Conservation (phyloP, 2,888 invertebrate species). For the Anthrax anthrax region DNA sequence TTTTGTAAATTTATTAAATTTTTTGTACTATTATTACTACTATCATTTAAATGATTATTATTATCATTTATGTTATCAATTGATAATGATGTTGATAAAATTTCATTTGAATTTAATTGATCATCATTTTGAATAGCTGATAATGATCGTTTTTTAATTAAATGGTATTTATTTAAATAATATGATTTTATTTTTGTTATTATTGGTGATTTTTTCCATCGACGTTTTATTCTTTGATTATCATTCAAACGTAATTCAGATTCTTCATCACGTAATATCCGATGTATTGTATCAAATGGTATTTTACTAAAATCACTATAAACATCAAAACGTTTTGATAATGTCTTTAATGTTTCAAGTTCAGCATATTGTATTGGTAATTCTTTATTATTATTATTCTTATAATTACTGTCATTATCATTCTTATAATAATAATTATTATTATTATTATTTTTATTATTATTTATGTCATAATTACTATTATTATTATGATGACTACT, state of each 20-base stretch:
- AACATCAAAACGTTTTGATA: conserved; percentile 6
- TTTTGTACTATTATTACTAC: conserved; percentile 12
- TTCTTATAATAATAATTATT: neutral
- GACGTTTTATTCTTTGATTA: conserved; percentile 15
- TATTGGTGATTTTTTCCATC: conserved; percentile 5
- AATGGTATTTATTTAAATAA: neutral
- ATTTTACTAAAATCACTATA: conserved; percentile 14
- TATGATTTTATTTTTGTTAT: neutral
- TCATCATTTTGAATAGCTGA: no score
- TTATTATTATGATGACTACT: no score
- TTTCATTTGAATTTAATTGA: no score
- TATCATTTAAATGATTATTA: conserved; percentile 6
- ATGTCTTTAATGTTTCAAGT: conserved; percentile 1
- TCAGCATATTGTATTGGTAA: conserved; percentile 2
- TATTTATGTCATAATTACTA: no score
- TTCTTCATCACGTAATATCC: conserved; percentile 29
- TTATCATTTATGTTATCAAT: neutral
- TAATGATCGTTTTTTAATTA: conserved; percentile 5
- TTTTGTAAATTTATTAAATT: conserved; percentile 9
- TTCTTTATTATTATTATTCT: neutral
- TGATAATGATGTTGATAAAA: neutral
- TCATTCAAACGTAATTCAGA: conserved; percentile 21
- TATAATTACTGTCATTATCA: neutral
- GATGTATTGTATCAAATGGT: conserved; percentile 27
- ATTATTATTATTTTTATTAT: no score